These are phyloP conservation scores for Cantharis lateralis DNA, from an alignment of 2,888 invertebrate species.

Conservation along the genomic window DNA sequence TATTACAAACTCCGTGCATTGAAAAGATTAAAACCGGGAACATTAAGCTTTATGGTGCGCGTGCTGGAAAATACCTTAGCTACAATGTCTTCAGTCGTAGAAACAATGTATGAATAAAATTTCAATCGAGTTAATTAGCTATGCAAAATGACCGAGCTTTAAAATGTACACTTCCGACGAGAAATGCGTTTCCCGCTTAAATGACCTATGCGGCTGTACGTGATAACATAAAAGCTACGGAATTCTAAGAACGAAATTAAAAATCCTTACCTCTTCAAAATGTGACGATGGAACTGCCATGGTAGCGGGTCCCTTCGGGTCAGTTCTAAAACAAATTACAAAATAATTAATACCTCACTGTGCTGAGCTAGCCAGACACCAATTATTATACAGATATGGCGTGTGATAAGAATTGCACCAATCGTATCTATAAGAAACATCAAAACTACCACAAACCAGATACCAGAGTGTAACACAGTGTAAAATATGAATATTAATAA, in stretches of 20 bases:
- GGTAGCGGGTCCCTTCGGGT: constrained; percentile 31
- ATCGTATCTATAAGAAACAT: neutral
- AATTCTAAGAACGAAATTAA: constrained; percentile 7
- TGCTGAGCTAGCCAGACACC: constrained; percentile 16
- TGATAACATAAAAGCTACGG: neutral
- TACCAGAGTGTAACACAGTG: neutral
- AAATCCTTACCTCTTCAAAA: constrained; percentile 39
- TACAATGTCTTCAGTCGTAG: neutral
- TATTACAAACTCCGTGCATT: neutral
- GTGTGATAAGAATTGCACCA: constrained; percentile 37
- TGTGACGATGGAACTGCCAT: constrained; percentile 38
- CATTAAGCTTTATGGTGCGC: neutral
- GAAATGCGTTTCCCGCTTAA: neutral
- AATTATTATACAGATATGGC: constrained; percentile 37
- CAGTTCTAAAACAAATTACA: constrained; percentile 39
- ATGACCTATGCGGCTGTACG: neutral
- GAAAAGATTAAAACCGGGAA: neutral
- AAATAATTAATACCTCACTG: constrained; percentile 33
- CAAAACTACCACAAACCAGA: neutral
- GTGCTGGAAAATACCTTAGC: neutral
- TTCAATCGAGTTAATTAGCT: neutral
- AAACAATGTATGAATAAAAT: neutral
- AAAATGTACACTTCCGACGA: neutral
- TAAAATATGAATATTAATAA: neutral
- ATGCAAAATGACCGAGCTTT: neutral